Evolutionary conservation across 2,888 invertebrate genomes (phyloP).

Genomic region (Germaria angustata): DNA sequence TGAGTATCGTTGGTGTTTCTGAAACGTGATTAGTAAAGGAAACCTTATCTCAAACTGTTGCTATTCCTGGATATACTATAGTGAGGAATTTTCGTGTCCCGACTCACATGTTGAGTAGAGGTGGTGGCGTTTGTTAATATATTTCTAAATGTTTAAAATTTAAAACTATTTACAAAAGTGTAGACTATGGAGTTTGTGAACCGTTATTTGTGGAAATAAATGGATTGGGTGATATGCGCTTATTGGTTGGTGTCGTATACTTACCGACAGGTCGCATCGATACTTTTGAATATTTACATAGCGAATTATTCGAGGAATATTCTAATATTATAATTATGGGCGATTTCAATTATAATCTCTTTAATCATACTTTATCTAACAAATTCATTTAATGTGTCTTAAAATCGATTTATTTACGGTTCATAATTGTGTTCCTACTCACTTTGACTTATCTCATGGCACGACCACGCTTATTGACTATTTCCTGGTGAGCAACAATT

Average conservation of each 20-base stretch:
- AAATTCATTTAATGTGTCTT: not conserved
- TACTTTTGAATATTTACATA: not conserved
- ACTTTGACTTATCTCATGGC: not conserved
- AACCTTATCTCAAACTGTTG: not conserved
- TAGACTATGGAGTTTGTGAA: not conserved
- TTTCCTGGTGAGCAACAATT: not conserved
- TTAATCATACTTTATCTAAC: not conserved
- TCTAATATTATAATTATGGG: not conserved
- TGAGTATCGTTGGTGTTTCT: not conserved
- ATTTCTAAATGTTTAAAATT: not conserved
- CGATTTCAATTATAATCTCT: constrained; percentile 1
- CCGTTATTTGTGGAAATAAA: not conserved
- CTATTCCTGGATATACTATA: not conserved
- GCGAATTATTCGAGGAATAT: not conserved
- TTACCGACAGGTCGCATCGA: too few species aligned
- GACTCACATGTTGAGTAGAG: not conserved
- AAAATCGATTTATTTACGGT: not conserved
- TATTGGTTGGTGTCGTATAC: not conserved
- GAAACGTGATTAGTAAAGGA: not conserved
- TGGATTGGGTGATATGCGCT: not conserved
- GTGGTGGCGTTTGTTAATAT: not conserved
- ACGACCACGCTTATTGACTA: not conserved
- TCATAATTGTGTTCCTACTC: constrained; percentile 2
- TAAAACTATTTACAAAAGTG: not conserved
- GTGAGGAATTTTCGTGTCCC: not conserved